These are phyloP conservation scores for Natator depressus DNA, from an alignment of 2,113 vertebrate species.

Conservation along the genomic window DNA sequence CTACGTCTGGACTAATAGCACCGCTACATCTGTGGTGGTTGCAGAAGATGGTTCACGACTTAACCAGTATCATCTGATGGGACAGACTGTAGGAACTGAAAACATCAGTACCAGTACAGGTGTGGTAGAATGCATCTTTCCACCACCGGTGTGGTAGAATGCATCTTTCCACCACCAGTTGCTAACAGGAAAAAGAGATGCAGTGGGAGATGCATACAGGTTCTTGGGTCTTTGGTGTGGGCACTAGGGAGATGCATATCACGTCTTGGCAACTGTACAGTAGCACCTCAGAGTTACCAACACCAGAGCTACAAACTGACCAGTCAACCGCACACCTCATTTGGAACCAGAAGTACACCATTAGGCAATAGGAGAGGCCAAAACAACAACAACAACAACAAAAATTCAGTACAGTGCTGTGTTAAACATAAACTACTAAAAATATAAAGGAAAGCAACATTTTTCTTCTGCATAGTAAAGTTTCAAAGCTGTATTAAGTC, in stretches of 20 bases:
- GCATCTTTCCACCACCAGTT: not conserved
- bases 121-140: constrained; percentile 61
- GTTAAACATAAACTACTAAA: no score
- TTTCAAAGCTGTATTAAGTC: no score
- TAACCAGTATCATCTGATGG: constrained; percentile 96
- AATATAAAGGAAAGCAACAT: no score
- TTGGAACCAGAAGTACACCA: no score
- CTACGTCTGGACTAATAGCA: constrained; percentile 92
- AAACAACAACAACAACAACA: no score
- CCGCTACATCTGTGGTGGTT: constrained; percentile 93
- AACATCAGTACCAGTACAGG: constrained; percentile 95
- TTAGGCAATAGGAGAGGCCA: no score
- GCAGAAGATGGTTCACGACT: constrained; percentile 94
- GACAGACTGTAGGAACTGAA: constrained; percentile 92
- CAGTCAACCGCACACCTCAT: no score
- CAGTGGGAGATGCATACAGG: no score
- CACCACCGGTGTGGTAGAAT: constrained; percentile 76
- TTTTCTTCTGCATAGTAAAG: no score
- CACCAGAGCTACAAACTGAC: no score
- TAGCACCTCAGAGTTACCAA: no score
- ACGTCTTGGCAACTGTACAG: not conserved
- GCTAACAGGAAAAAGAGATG: not conserved
- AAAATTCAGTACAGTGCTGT: no score
- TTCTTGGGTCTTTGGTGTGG: not conserved
- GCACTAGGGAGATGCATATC: not conserved